Base-by-base conservation (phyloP, 2,113 vertebrate species). In the Pycnonotus jocosus region DNA sequence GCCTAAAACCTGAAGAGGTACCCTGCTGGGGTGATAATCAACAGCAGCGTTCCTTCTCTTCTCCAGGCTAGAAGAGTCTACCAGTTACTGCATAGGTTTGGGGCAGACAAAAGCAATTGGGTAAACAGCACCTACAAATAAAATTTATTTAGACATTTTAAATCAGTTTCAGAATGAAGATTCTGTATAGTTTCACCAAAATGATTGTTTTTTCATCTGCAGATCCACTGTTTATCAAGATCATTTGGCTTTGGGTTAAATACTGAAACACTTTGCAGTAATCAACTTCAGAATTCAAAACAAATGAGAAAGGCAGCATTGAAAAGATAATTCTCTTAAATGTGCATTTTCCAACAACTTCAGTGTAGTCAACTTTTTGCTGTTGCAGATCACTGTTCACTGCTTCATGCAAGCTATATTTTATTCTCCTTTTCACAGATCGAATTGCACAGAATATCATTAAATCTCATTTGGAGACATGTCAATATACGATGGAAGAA, bases 381-480 rank as follows among this genome's bases (percentile, higher is more conserved):
- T 77, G 5, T 50, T 84, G 23, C 17, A 37, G 74, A 71, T 81
- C n/a, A 58, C 38, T 54, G 6, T 69, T 88, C 35, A 65, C 37
- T 88, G 38, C 88, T 81, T 90, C 45, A 86, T 70, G 33, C 40
- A 78, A 45, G 7, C 60, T 76, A 4, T 50, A 82, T 73, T 88
- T 93, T 86, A 45, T 80, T 86, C 16, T 88, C 28, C 61, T 92
- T 91, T 91, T 96, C 18, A 7, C 79, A 99, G 99, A 99, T 96
- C 99, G 99, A 95, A 99, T 99, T 97, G 99, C 99, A 96, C 99
- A 99, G 98, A 99, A 99, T 98, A 99, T 99, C 97, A 99, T 99
- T 96, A 99, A 99, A 97, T 99, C 99, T 90, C 99, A 99, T 96
- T 96, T 99, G 98, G 99, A 99, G 98, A 99, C 99, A 4, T 99